phyloP scores from a whole-genome alignment of 2,888 invertebrate genomes.

The Heteromyza rotundicornis region DNA sequence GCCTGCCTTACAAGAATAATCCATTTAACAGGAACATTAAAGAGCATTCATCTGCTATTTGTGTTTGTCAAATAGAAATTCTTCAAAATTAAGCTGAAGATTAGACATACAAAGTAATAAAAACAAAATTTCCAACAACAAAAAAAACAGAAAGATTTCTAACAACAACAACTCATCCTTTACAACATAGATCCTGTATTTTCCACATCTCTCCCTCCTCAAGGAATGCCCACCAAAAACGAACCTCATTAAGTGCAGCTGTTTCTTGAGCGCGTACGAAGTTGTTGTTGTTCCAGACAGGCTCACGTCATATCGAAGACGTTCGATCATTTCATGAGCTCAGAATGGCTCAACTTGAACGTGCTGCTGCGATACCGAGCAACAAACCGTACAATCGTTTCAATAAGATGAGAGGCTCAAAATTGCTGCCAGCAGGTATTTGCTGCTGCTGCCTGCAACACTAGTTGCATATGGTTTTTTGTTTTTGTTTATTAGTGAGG shows the following conservation, averaged over 20 bases:
- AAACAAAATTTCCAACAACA: neutral
- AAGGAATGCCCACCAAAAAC: no score
- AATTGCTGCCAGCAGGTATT: no score
- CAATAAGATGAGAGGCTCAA: no score
- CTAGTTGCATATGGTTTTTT: neutral
- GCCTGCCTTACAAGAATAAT: conserved; percentile 3
- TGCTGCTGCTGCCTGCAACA: neutral
- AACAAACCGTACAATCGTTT: no score
- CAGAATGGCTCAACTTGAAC: neutral
- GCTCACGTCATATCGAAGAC: neutral
- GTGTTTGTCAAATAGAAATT: conserved; percentile 6
- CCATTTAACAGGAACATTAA: neutral
- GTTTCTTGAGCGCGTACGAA: neutral
- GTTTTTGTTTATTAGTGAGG: neutral
- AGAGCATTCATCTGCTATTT: neutral
- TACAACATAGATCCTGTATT: no score
- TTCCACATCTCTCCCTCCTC: no score
- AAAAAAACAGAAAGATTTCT: no score
- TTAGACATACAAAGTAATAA: neutral
- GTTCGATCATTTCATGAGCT: conserved; percentile 5
- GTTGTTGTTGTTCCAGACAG: no score
- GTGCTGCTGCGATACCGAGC: no score
- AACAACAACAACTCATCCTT: no score
- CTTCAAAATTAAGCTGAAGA: neutral
- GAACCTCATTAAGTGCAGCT: neutral